Evolutionary conservation across 2,113 vertebrate genomes (phyloP), one percentile per base, ranked within the genome.

Genomic region (Neolamprologus longior): DNA sequence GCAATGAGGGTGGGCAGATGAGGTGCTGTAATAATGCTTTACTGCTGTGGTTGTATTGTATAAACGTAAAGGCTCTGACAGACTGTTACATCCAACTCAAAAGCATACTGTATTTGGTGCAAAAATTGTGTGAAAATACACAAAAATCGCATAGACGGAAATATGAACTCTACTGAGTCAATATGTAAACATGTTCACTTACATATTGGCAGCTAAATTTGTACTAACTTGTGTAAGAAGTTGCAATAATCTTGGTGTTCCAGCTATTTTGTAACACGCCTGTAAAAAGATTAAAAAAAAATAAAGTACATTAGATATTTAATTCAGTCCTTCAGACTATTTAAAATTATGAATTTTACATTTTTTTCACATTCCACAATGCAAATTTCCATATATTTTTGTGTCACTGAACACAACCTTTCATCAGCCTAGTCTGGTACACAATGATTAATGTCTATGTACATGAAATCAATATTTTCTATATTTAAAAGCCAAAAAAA

Each of bases 241-340:
- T 40, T 40, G 19, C 63, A 68, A 7, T 13, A 40, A 68, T 40
- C 19, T 21, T 68, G 19, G 63, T 40, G 35, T 71, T 24, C 33
- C 11, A 68, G 6, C 3, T 21, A 40, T 68, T 40, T 68, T 68
- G n/a, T 68, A 24, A 40, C 35, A 40, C 7, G 1, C 19, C 19
- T 40, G 35, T 40, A 68, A 21, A 68, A 3, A 68, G n/a, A 68
- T 58, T 2, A 0, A 2, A 1, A 0, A 61, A 61, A 55, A 28
- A 17, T 0, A 57, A 66, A 66, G 4, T 4, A 68, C n/a, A 40
- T 40, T 68, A 14, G 63, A 40, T 68, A 14, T 40, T 68, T 68
- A 40, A 40, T 68, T 40, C 4, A 71, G 35, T 71, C n/a, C 5
- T 40, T 21, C n/a, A 71, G 63, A 40, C 35, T 21, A 6, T n/a